These are phyloP conservation scores for Chondrosia reniformis DNA, from an alignment of 37 sponge, comb jelly and placozoan species.

Conservation along the genomic window DNA sequence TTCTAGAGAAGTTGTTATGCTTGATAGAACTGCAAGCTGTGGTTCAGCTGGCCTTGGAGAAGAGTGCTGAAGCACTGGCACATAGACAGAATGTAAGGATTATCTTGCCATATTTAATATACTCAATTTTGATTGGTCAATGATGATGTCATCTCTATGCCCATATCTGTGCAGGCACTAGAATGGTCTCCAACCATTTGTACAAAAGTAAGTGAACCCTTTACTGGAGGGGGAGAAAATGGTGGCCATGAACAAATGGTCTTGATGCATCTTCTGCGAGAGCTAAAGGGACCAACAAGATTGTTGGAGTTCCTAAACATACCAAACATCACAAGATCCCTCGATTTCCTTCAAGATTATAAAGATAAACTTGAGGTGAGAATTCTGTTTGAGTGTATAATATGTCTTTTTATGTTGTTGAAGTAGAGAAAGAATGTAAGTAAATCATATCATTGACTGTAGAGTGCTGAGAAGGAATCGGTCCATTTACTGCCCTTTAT, in stretches of 20 bases:
- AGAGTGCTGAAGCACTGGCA: slow-evolving; percentile 42
- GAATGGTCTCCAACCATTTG: not conserved
- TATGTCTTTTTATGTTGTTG: not conserved
- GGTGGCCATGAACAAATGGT: not conserved
- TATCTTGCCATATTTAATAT: not conserved
- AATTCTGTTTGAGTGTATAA: not conserved
- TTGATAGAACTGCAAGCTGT: slow-evolving; percentile 82
- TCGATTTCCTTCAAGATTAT: not conserved
- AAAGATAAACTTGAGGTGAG: not conserved
- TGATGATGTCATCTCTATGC: not conserved
- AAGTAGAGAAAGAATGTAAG: no score
- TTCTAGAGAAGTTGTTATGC: not conserved
- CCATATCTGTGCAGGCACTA: slow-evolving; percentile 19
- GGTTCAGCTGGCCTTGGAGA: slow-evolving; percentile 48
- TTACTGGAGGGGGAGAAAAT: not conserved
- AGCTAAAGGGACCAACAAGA: not conserved
- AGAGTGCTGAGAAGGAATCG: not conserved
- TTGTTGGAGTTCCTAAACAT: not conserved
- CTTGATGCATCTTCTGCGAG: not conserved
- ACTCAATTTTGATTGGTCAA: not conserved
- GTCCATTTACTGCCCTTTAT: not conserved
- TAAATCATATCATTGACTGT: no score
- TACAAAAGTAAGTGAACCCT: not conserved
- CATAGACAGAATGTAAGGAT: slow-evolving; percentile 41
- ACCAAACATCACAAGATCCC: not conserved